These are phyloP conservation scores for Tor tambroides DNA, from an alignment of 2,113 vertebrate species.

Conservation along the genomic window DNA sequence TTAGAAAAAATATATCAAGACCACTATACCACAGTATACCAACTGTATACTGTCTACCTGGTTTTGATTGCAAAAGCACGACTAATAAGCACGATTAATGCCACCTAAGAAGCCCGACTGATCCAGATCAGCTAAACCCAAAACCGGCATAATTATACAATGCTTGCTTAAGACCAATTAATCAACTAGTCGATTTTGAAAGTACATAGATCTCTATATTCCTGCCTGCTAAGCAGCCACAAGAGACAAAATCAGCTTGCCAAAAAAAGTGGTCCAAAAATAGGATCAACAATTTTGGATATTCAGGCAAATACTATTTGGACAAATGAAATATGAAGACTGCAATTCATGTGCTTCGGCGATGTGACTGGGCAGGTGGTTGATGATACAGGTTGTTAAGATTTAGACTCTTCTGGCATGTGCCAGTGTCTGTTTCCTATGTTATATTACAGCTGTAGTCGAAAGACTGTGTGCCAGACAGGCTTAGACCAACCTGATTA, in stretches of 20 bases:
- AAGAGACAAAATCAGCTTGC: background rate
- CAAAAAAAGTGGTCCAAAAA: background rate
- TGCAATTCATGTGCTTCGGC: background rate
- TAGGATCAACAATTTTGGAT: background rate
- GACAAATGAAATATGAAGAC: background rate
- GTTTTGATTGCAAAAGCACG: background rate
- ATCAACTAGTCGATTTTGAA: background rate
- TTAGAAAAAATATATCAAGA: background rate
- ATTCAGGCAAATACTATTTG: background rate
- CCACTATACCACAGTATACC: too few species aligned
- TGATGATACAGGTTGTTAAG: background rate
- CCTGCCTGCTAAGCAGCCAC: background rate
- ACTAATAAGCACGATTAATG: background rate
- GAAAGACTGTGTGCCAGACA: background rate
- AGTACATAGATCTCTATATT: background rate
- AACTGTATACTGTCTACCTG: background rate
- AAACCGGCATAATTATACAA: background rate
- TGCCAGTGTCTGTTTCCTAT: constrained; percentile 17
- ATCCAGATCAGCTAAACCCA: background rate
- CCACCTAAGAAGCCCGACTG: background rate
- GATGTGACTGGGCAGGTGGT: background rate
- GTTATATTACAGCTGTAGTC: background rate
- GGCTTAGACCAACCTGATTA: background rate
- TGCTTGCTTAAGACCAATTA: background rate
- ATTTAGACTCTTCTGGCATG: constrained; percentile 13